Percentiles rank a stretch among this genome's conserved stretches.
Evolutionary conservation across 2,797 vertebrate species (phyloP).

Genomic region (Tragelaphus eurycerus): DNA sequence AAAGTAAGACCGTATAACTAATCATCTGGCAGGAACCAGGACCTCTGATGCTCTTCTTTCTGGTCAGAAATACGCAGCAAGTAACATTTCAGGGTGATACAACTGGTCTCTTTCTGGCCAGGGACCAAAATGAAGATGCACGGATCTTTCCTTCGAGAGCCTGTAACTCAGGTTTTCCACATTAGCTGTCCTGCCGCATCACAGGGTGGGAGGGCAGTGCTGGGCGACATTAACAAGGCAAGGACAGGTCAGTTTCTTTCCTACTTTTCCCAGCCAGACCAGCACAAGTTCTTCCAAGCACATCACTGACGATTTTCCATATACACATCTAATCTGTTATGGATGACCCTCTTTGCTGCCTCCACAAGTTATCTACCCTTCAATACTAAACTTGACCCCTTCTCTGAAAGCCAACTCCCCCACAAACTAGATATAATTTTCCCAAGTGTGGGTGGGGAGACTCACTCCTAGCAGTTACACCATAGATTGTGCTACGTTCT

Average conservation of each 20-base stretch:
- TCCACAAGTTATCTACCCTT: neutral
- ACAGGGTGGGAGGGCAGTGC: neutral
- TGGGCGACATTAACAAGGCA: accelerated
- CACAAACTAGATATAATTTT: neutral
- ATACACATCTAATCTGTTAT: neutral
- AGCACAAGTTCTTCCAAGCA: neutral
- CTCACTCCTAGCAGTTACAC: neutral
- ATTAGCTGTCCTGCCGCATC: accelerated
- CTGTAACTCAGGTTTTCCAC: neutral
- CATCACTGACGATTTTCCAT: neutral
- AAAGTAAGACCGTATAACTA: neutral
- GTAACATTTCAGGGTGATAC: neutral
- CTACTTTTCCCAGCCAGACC: neutral
- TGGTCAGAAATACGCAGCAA: neutral
- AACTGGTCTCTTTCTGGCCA: neutral
- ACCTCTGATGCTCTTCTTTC: neutral
- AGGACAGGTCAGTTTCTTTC: neutral
- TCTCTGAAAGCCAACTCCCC: neutral
- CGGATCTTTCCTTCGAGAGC: neutral
- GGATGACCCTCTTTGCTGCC: neutral
- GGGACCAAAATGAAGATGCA: neutral
- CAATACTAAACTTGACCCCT: neutral
- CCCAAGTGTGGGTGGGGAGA: neutral
- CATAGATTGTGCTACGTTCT: neutral
- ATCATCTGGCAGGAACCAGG: neutral